Base-by-base conservation (phyloP, 2,888 invertebrate genomes). In the Tiphia femorata region DNA sequence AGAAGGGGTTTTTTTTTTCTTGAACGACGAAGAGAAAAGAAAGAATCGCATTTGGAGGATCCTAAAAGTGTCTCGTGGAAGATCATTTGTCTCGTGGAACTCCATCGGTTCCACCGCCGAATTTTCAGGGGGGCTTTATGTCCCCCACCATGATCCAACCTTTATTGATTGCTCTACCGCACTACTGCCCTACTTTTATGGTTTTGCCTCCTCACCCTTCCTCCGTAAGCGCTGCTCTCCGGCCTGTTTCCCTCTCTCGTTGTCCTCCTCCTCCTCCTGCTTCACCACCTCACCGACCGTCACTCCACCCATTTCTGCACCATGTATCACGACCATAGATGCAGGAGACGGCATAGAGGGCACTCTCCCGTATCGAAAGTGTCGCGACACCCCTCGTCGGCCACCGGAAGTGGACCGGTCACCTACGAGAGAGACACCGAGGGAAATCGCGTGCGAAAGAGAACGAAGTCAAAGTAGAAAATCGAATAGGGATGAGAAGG, bases 171-270 rank as follows among this genome's bases (percentile, higher is more conserved):
- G 75, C 75, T 77, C 78, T 73, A 77, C 77, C 78, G 78, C 77
- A 80, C 80, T 81, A 80, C 79, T 81, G 81, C 76, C 81, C 81
- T 81, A 82, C 76, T 81, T 82, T 80, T 77, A 76, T 77, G 74
- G 70, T 70, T 70, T 66, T 63, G 53, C 66, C 65, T 21, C 14
- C 40, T n/a, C 21, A 16, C 29, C 16, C 14, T 37, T 29, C 43
- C 17, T 17, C 46, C 40, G 19, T 48, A n/a, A 14, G 12, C 48
- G 38, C 17, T 29, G 37, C 49, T 27, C 37, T 27, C 17, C 14
- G 35, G 27, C 17, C 48, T 27, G 2, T 35, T 20, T 8, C n/a
- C 12, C 33, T 5, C 1, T 12, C 33, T 2, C 8, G 17, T 21
- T 38, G 14, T 38, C 12, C 5, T 23, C 12, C 35, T 46, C 33